phyloP scores from a whole-genome alignment of 2,797 vertebrate genomes.

The Malacoraja senta region DNA sequence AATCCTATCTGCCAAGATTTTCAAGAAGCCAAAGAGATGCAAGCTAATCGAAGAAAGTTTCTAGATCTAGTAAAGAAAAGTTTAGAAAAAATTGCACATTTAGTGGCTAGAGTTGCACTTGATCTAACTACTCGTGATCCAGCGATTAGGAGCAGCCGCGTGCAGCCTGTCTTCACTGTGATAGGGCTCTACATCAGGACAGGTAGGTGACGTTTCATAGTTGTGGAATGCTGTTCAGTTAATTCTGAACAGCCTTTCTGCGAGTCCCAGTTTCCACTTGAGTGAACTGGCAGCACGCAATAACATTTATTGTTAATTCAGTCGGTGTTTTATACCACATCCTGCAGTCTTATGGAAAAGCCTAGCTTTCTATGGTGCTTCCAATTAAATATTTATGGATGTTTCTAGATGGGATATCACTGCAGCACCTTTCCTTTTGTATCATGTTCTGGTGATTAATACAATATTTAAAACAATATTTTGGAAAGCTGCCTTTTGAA shows the following conservation, averaged over 20 bases:
- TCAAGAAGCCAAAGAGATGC: constrained; percentile 26
- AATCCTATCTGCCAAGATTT: background rate
- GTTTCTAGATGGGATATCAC: background rate
- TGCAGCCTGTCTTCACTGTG: constrained; percentile 57
- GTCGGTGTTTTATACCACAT: background rate
- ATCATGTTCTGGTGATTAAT: background rate
- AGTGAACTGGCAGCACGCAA: background rate
- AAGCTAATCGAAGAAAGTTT: constrained; percentile 15
- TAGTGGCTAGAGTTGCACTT: background rate
- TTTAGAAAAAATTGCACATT: too few species aligned
- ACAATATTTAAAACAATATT: background rate
- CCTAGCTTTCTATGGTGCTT: background rate
- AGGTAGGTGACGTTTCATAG: constrained; percentile 57
- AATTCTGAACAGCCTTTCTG: background rate
- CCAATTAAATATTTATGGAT: background rate
- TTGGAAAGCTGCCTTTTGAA: background rate
- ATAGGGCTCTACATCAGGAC: constrained; percentile 60
- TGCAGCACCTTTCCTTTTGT: background rate
- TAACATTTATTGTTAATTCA: background rate
- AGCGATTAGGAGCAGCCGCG: constrained; percentile 64
- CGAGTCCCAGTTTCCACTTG: background rate
- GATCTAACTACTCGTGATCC: constrained; percentile 61
- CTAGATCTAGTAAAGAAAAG: constrained; percentile 23
- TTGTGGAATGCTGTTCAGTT: background rate
- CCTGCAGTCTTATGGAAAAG: background rate